Evolutionary conservation across 2,113 vertebrate genomes (phyloP), one percentile per base, ranked within the genome.

Genomic region (Murina feae): DNA sequence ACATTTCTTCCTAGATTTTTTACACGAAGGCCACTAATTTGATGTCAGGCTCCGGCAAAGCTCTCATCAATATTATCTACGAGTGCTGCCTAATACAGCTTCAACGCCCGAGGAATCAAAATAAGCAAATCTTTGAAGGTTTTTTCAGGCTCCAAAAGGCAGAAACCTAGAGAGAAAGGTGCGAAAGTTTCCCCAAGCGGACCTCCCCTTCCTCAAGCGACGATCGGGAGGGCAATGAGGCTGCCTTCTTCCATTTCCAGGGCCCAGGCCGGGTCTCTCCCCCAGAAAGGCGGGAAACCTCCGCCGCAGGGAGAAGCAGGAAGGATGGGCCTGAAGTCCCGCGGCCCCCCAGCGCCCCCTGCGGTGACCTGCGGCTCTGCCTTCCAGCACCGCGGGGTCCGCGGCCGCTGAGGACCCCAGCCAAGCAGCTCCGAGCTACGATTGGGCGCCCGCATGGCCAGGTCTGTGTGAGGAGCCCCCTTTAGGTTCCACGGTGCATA

Each of bases 41-140:
- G 98, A 98, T 98, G 98, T 96, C 98, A 98, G 98, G 98, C 95
- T 98, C 98, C 76, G 97, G 98, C 98, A 95, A 96, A 92, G 95
- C 93, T 97, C 98, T 99, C 98, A 98, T 99, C 99, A 98, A 98
- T 99, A 99, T 98, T 97, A 98, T 97, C 98, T 98, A 98, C 96
- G 85, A 98, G 98, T 96, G 97, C 98, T 95, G 98, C 97, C 97
- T 98, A 97, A 98, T 96, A 92, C 98, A n/a, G 66, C 86, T 86
- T 74, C 95, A 93, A 10, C 91, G 96, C 89, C 92, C 53, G 82
- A 96, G 96, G 91, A 97, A 96, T 93, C 97, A 92, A 97, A 96
- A 93, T 88, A 88, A 91, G 95, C 90, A 95, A 90, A 97, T 97
- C 98, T 97, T 96, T 87, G 96, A 97, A 92, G 92, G 92, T 72